These are phyloP conservation scores for Jordanella pulchra DNA, from an alignment of 2,797 vertebrate genomes.

Conservation along the genomic window DNA sequence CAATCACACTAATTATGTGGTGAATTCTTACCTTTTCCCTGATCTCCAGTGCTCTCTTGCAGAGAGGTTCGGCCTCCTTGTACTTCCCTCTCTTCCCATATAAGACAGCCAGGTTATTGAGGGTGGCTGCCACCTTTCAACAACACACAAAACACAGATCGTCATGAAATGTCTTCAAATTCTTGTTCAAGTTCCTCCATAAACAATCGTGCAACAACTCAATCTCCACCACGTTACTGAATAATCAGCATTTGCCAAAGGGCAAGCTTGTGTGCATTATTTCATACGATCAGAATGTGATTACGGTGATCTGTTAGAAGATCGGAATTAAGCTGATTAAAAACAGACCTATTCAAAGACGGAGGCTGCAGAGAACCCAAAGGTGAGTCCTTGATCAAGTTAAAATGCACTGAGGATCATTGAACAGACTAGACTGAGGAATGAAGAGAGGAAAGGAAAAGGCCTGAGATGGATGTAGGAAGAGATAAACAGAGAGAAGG, in stretches of 20 bases:
- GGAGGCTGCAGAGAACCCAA: slow-evolving; percentile 17
- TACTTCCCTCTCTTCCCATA: slow-evolving; percentile 91
- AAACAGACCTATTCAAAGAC: slow-evolving; percentile 31
- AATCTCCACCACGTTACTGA: slow-evolving; percentile 22
- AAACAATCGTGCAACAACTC: slow-evolving; percentile 12
- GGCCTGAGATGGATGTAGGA: slow-evolving; percentile 1
- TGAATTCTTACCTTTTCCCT: slow-evolving; percentile 80
- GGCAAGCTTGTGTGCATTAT: slow-evolving; percentile 10
- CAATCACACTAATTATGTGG: background rate
- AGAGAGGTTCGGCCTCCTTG: slow-evolving; percentile 89
- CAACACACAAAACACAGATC: slow-evolving; percentile 30
- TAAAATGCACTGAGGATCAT: slow-evolving; percentile 38
- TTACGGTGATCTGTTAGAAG: slow-evolving; percentile 47
- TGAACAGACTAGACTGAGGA: slow-evolving; percentile 22
- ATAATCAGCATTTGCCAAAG: slow-evolving; percentile 17
- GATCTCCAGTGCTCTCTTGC: slow-evolving; percentile 85
- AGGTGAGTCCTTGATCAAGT: slow-evolving; percentile 60
- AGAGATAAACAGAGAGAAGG: background rate
- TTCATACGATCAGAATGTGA: slow-evolving; percentile 47
- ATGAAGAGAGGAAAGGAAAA: background rate
- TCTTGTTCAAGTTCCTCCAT: slow-evolving; percentile 16
- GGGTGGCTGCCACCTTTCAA: slow-evolving; percentile 91
- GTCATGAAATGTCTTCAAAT: background rate
- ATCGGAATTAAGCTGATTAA: slow-evolving; percentile 43
- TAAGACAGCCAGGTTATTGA: slow-evolving; percentile 90